A percentile compares a stretch with the other conserved stretches of the same genome.
Evolutionary conservation across 2,888 invertebrate genomes (phyloP).

Genomic region (Autographa gamma): DNA sequence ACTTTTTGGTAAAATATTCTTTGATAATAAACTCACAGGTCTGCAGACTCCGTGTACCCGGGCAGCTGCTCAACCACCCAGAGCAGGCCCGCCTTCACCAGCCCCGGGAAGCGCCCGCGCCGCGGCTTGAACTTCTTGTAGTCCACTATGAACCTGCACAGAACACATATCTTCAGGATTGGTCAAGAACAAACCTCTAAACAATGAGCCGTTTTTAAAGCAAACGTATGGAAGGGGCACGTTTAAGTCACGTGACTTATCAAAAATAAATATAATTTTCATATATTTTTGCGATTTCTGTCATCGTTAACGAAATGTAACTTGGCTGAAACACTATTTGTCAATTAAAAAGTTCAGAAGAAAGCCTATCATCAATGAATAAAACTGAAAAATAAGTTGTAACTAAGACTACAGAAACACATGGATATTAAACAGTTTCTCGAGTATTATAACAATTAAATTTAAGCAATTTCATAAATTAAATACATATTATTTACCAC

Average conservation of each 20-base stretch:
- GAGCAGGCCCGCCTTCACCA: slow-evolving; percentile 81
- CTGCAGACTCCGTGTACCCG: slow-evolving; percentile 77
- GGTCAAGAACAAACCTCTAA: too few relatives aligned
- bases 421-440: background rate
- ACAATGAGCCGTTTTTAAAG: too few relatives aligned
- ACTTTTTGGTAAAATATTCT: too few relatives aligned
- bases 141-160: slow-evolving; percentile 87
- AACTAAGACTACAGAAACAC: background rate
- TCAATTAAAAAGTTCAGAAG: too few relatives aligned
- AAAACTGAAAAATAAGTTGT: background rate
- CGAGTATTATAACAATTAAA: background rate
- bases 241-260: too few relatives aligned
- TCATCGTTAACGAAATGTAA: too few relatives aligned
- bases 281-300: too few relatives aligned
- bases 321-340: too few relatives aligned
- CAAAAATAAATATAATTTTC: too few relatives aligned
- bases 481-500: slow-evolving; percentile 86
- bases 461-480: too few relatives aligned
- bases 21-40: slow-evolving; percentile 65
- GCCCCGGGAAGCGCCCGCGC: slow-evolving; percentile 45
- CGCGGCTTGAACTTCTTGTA: slow-evolving; percentile 90
- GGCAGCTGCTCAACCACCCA: slow-evolving; percentile 91
- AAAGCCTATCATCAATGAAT: background rate
- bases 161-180: background rate
- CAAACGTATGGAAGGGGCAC: too few relatives aligned